Conservation (phyloP, 2,113 vertebrate species). For the Cnemophilus loriae region DNA sequence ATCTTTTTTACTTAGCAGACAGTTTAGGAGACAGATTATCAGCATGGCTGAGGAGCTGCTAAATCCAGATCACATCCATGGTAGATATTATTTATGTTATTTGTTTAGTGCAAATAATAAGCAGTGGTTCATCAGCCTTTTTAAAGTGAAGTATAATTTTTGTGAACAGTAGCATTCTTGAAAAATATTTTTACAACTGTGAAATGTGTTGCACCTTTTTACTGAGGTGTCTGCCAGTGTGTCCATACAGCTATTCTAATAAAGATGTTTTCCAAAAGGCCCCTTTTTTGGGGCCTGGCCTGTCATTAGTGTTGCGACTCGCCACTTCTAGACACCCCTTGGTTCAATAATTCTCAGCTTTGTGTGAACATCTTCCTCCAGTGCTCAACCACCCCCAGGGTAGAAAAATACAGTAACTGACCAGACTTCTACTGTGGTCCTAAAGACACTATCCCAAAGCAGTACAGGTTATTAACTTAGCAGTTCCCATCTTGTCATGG, state of each 20-base stretch:
- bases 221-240: background rate
- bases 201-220: background rate
- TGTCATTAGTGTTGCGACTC: background rate
- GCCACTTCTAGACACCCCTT: background rate
- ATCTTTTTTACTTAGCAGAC: background rate
- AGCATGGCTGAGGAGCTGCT: background rate
- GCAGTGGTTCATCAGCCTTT: background rate
- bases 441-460: background rate
- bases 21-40: background rate
- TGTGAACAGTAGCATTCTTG: background rate
- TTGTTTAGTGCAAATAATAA: background rate
- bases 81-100: background rate
- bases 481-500: background rate
- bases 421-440: background rate
- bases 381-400: background rate
- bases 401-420: background rate
- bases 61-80: background rate
- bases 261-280: background rate
- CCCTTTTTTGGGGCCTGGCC: background rate
- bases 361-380: background rate
- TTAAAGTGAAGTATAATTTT: background rate
- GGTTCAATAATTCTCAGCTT: background rate
- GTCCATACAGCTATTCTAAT: background rate
- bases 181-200: background rate
- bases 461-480: background rate